A percentile compares a stretch with the other conserved stretches of the same genome.
phyloP scores from a whole-genome alignment of 2,888 invertebrate species.

The Drosophila antonietae region DNA sequence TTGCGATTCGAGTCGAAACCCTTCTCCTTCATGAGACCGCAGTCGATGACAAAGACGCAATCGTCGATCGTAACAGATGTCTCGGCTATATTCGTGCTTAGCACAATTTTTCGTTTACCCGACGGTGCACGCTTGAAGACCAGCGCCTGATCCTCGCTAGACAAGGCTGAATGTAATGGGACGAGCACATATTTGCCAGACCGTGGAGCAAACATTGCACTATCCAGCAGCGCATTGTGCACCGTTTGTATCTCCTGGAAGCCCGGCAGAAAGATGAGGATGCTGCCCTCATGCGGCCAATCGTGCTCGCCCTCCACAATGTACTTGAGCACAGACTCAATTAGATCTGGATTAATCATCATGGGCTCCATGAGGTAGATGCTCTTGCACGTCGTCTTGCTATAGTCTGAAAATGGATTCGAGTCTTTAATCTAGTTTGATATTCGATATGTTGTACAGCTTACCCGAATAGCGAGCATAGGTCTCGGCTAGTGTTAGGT shows the following conservation, averaged over 20 bases:
- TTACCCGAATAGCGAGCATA: slow-evolving; percentile 88
- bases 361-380: slow-evolving; percentile 91
- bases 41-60: slow-evolving; percentile 96
- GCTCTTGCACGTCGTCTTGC: slow-evolving; percentile 89
- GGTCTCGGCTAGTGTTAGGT: slow-evolving; percentile 88
- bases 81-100: slow-evolving; percentile 97
- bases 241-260: slow-evolving; percentile 91
- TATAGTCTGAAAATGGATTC: slow-evolving; percentile 85
- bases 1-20: slow-evolving; percentile 89
- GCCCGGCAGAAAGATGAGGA: slow-evolving; percentile 92
- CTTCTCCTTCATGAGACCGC: slow-evolving; percentile 96
- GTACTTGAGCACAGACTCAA: slow-evolving; percentile 89
- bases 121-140: slow-evolving; percentile 89
- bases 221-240: slow-evolving; percentile 89
- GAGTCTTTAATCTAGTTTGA: background rate
- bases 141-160: slow-evolving; percentile 92
- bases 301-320: slow-evolving; percentile 89
- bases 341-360: slow-evolving; percentile 91
- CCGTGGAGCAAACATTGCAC: slow-evolving; percentile 86
- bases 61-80: slow-evolving; percentile 98
- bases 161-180: slow-evolving; percentile 94
- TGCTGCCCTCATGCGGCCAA: slow-evolving; percentile 87
- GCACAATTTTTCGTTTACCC: slow-evolving; percentile 93
- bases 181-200: slow-evolving; percentile 89
- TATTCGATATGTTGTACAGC: slow-evolving; percentile 74